These are phyloP conservation scores for Aplochiton taeniatus DNA, from an alignment of 2,797 vertebrate species.

Conservation along the genomic window DNA sequence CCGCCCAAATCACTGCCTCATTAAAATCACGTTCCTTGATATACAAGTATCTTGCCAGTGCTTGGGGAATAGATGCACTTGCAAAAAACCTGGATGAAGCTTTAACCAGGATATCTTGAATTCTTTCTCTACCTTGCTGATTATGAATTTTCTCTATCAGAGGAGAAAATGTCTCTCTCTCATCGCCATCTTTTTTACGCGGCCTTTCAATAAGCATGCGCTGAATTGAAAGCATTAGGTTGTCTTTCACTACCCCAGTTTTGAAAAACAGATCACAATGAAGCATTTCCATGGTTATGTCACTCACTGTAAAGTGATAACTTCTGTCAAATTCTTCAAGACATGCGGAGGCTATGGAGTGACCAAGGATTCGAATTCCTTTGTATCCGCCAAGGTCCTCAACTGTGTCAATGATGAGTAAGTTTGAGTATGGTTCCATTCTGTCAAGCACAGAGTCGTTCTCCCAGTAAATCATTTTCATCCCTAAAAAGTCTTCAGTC, in stretches of 20 bases:
- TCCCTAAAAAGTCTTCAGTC: conserved; percentile 73
- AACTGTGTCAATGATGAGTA: conserved; percentile 68
- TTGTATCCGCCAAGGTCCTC: conserved; percentile 58
- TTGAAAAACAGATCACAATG: conserved; percentile 72
- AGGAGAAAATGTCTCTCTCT: conserved; percentile 75
- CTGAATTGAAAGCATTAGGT: conserved; percentile 63
- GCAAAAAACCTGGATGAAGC: conserved; percentile 67
- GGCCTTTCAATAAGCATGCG: conserved; percentile 76
- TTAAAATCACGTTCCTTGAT: conserved; percentile 70
- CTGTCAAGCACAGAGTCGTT: conserved; percentile 66
- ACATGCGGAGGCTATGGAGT: conserved; percentile 67
- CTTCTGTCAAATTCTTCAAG: conserved; percentile 68
- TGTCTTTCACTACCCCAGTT: conserved; percentile 59
- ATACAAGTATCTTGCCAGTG: conserved; percentile 79
- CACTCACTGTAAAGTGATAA: conserved; percentile 50
- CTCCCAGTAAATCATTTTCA: conserved; percentile 40
- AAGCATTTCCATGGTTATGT: conserved; percentile 65
- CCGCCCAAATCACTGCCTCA: conserved; percentile 71
- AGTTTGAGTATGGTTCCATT: conserved; percentile 73
- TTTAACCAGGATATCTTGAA: conserved; percentile 67
- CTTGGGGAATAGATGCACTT: conserved; percentile 78
- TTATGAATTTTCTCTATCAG: conserved; percentile 70
- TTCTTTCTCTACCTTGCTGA: conserved; percentile 54
- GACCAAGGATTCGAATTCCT: conserved; percentile 75
- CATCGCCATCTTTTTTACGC: conserved; percentile 67